Evolutionary conservation across 2,113 vertebrate species (phyloP), one percentile per base, ranked within the genome.

Genomic region (Genyomyrus donnyi): DNA sequence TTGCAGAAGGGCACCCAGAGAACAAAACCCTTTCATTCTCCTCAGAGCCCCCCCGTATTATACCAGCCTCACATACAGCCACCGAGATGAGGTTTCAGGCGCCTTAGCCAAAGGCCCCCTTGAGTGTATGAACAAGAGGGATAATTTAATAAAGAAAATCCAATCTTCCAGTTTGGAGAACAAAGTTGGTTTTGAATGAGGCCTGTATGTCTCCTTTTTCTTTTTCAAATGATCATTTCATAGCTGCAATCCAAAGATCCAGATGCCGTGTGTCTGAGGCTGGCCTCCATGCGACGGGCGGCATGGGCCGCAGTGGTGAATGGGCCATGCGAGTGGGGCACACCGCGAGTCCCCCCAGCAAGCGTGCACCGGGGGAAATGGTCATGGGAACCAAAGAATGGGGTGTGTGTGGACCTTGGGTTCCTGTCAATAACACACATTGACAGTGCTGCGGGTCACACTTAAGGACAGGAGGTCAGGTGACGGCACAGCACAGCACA

Each of bases 51-150:
- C 52, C 19, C 96, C 96, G 97, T 96, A 97, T 97, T 97, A 96
- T 97, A 95, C 95, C 96, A 96, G 95, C 93, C 93, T 91, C 91
- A 93, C 94, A 95, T 94, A 95, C 93, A 95, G 95, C 94, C 94
- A 94, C 92, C 95, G 93, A 94, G 93, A 93, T 95, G 95, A 95
- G 94, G 94, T 94, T 93, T 95, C 35, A 77, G 10, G 35, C 24
- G n/a, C 77, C 89, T 58, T 31, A 95, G 95, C 94, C 95, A 96
- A 94, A 94, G 93, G 93, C 94, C 96, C 96, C 97, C 97, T 97
- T 97, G 96, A 97, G 97, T 98, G 98, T 97, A 97, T 97, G 94
- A 98, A 99, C 97, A 98, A 97, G 97, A 96, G 96, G 95, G 96
- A 97, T 98, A 97, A 98, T 98, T 98, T 97, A 97, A 96, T 96